Base-by-base conservation (phyloP, 2,888 invertebrate genomes). In the Mesoligia furuncula region DNA sequence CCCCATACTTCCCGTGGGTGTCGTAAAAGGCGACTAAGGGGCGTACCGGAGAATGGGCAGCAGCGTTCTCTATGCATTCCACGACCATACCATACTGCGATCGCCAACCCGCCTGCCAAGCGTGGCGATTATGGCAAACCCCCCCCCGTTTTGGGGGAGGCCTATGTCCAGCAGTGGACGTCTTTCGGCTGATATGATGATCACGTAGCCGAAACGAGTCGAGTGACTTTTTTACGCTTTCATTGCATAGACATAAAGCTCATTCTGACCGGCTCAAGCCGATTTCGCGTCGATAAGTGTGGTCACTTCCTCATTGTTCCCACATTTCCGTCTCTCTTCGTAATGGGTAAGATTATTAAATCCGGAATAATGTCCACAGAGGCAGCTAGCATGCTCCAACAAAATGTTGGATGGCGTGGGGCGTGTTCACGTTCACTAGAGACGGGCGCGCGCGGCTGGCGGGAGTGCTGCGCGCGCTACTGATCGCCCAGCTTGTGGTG, bases 401-500 rank as follows among this genome's bases (percentile, higher is more conserved):
- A 92, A 85, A 87, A 95, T 95, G 95, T 88, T 90, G 87, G 82
- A 96, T 96, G 96, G 96, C 96, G 89, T 94, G 95, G 93, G 93
- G 93, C 77, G 94, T 93, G 88, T 93, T 95, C 90, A 91, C 93
- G 85, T 93, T 95, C 92, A 95, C 90, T 92, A 93, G 90, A 75
- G 95, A 94, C 70, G 96, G 94, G 66, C 93, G 96, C 75, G 91
- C 91, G 87, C 94, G 95, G 67, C 87, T 96, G 77, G 95, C 95
- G 64, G 93, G 90, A 27, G 93, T 96, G 81, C 92, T 96, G 81
- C 93, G 96, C 39, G 95, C 94, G 84, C 90, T 96, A 80, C 92
- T 96, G 79, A 96, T 96, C 75, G 92, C 93, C 0, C 95, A 96
- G 88, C 92, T 96, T 42, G 92, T 94, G n/a, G 90, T 96, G 36